phyloP scores from a whole-genome alignment of 2,888 invertebrate species.

The Dorcus parallelipipedus region DNA sequence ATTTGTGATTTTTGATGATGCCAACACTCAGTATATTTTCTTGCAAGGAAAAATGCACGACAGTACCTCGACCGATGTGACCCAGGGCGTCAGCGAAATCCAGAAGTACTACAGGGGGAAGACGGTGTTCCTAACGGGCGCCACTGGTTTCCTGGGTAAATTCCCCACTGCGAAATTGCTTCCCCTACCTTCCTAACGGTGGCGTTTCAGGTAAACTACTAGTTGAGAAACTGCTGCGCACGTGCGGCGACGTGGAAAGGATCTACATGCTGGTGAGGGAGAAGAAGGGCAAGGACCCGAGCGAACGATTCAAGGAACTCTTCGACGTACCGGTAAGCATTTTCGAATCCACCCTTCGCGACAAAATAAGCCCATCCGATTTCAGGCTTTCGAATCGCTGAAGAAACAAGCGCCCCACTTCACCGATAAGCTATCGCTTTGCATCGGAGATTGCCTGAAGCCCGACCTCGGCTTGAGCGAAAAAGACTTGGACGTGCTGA shows the following conservation, averaged over 20 bases:
- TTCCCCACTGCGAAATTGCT: constrained; percentile 39
- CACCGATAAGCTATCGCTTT: constrained; percentile 54
- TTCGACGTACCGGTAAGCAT: constrained; percentile 38
- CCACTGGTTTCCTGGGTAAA: constrained; percentile 55
- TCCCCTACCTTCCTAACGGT: constrained; percentile 48
- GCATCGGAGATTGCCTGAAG: constrained; percentile 55
- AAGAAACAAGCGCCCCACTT: constrained; percentile 52
- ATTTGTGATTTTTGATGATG: too few species aligned
- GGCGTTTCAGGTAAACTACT: constrained; percentile 44
- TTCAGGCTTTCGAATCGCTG: constrained; percentile 54
- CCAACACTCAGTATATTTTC: too few species aligned
- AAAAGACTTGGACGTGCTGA: constrained; percentile 50
- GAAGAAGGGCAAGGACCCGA: constrained; percentile 38
- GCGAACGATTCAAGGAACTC: constrained; percentile 51
- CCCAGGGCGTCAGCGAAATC: constrained; percentile 34
- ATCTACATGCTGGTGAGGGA: constrained; percentile 38
- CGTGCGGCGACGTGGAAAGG: constrained; percentile 39
- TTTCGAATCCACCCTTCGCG: not conserved
- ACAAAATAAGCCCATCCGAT: constrained; percentile 1
- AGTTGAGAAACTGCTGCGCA: constrained; percentile 41
- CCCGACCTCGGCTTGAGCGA: constrained; percentile 54
- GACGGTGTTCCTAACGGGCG: constrained; percentile 69
- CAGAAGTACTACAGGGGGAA: constrained; percentile 55
- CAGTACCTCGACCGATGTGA: too few species aligned
- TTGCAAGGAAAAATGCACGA: not conserved